A percentile compares a stretch with the other conserved stretches of the same genome.
phyloP scores from a whole-genome alignment of 2,888 invertebrate genomes.

The Ceramica pisi region DNA sequence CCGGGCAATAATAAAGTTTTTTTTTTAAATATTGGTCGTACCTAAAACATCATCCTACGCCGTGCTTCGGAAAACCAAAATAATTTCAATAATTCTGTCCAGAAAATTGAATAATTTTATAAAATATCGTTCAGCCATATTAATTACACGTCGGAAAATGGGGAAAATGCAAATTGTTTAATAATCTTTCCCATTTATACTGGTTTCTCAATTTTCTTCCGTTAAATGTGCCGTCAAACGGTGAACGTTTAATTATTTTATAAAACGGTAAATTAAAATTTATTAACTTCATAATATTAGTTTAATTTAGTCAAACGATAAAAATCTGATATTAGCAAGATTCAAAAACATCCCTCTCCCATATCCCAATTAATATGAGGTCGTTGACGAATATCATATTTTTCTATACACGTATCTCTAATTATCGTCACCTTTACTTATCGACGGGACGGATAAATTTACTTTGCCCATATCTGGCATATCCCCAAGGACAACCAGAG shows the following conservation, averaged over 20 bases:
- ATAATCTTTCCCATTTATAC: constrained; percentile 25
- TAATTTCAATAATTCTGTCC: neutral
- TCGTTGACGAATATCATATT: neutral
- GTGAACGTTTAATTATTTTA: constrained; percentile 8
- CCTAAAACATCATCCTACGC: too few species aligned
- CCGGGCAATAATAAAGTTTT: too few species aligned
- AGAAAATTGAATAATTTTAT: constrained; percentile 19
- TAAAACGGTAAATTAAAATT: constrained; percentile 10
- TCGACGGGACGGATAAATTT: too few species aligned
- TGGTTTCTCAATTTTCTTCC: constrained; percentile 13
- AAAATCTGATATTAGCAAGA: neutral
- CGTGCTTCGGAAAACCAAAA: neutral
- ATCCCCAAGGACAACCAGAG: neutral
- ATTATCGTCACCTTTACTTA: neutral
- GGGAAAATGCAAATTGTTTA: constrained; percentile 25
- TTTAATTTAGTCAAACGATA: neutral
- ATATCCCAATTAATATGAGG: neutral
- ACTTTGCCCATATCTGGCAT: too few species aligned
- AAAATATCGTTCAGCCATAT: neutral
- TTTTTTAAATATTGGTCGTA: too few species aligned
- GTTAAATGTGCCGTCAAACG: constrained; percentile 7
- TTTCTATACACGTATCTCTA: neutral
- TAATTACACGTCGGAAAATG: constrained; percentile 14
- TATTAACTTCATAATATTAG: neutral
- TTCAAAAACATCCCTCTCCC: neutral